A percentile compares a stretch with the other conserved stretches of the same genome.
Conservation (phyloP, 2,113 vertebrate genomes). For the Hemibagrus wyckioides region DNA sequence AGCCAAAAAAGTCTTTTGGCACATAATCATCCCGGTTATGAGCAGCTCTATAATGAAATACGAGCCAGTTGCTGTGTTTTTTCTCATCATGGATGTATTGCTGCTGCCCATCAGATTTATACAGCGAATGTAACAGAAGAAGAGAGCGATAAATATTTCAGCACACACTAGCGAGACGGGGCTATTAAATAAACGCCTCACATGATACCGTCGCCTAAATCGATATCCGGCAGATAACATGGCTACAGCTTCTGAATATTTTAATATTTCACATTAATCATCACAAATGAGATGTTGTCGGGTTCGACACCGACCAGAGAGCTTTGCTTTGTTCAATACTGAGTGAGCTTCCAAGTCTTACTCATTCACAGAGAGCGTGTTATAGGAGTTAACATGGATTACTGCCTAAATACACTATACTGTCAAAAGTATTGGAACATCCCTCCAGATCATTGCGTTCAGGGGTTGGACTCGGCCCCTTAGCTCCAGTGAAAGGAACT, state of each 20-base stretch:
- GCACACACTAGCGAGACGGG: slow-evolving; percentile 33
- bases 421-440: too few relatives aligned
- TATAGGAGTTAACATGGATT: too few relatives aligned
- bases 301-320: not conserved
- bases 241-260: slow-evolving; percentile 21
- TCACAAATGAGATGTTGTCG: not conserved
- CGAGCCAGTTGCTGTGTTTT: slow-evolving; percentile 6
- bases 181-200: slow-evolving; percentile 39
- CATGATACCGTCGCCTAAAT: slow-evolving; percentile 9
- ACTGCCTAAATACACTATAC: too few relatives aligned
- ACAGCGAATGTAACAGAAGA: slow-evolving; percentile 43
- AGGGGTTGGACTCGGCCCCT: too few relatives aligned
- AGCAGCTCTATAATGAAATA: slow-evolving; percentile 27
- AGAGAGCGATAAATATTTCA: slow-evolving; percentile 50
- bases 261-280: slow-evolving; percentile 33
- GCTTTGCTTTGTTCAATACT: not conserved
- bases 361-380: too few relatives aligned
- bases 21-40: not conserved
- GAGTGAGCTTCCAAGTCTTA: not conserved
- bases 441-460: too few relatives aligned
- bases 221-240: slow-evolving; percentile 19
- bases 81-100: slow-evolving; percentile 39
- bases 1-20: too few relatives aligned
- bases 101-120: slow-evolving; percentile 43
- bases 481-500: too few relatives aligned